Base-by-base conservation (phyloP, 2,888 invertebrate genomes). In the Brachyptera risi region DNA sequence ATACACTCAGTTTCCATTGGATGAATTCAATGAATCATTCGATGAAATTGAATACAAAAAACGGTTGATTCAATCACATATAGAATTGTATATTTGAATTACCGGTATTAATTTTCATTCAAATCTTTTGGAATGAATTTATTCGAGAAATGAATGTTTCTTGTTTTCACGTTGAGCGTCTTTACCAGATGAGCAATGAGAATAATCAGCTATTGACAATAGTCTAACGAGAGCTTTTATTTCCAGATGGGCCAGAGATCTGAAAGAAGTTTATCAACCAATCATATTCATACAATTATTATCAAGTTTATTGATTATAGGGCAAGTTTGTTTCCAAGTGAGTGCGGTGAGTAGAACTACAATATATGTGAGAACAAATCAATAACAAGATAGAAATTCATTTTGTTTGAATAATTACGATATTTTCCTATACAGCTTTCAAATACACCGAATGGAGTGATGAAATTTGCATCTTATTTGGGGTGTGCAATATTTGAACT, bases 241-340 rank as follows among this genome's bases (percentile, higher is more conserved):
- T 49, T 51, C 17, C 54, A 54, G 54, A 21, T 54, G 35, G 19
- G 19, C 19, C 37, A 54, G 24, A 17, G 54, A 35, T 15, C 54
- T 54, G 7, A 37, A 19, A 2, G 35, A n/a, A 11, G 35, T 54
- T 17, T 54, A 35, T 15, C 35, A 37, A 13, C 54, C 54, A 17
- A 23, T 54, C 9, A 17, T 54, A 9, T 19, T 35, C 3, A 35
- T 54, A 7, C 54, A 54, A 15, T 11, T 54, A 1, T 1, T 54
- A 2, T 54, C 35, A 11, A 54, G 54, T 31, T 23, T 54, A 19
- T 35, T 54, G n/a, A 54, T 54, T 21, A 54, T 54, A 11, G 54
- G 54, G 21, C 54, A 54, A 35, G 35, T 54, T 35, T 35, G 54
- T 2, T 54, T 54, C 24, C 54, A 54, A 31, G 54, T 37, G 21